Conservation (phyloP, 2,888 invertebrate species). For the Scrobipalpa costella region DNA sequence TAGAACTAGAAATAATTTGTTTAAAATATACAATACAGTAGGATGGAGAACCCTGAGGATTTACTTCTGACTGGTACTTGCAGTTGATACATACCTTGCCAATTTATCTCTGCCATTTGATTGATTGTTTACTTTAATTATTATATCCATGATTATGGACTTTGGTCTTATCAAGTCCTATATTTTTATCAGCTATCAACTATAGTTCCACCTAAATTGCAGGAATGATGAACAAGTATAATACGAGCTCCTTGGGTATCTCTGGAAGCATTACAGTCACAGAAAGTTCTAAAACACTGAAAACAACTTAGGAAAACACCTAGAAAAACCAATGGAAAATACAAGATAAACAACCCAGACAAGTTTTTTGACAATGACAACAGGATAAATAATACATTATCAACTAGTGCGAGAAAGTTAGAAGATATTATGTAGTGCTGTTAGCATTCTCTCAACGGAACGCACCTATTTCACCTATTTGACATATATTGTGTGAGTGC, state of each 20-base stretch:
- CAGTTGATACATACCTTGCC: slow-evolving; percentile 65
- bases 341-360: not conserved
- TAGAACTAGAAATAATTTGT: not conserved
- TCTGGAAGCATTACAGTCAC: not conserved
- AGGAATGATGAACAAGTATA: slow-evolving; percentile 7
- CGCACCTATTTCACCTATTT: not conserved
- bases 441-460: not conserved
- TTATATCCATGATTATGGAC: slow-evolving; percentile 63
- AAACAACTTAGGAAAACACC: not conserved
- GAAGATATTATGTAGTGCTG: not conserved
- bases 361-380: not conserved
- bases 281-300: not conserved
- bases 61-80: not conserved
- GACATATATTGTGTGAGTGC: not conserved
- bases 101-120: slow-evolving; percentile 80
- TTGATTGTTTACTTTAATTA: slow-evolving; percentile 78
- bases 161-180: slow-evolving; percentile 10
- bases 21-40: slow-evolving; percentile 14
- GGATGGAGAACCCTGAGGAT: not conserved
- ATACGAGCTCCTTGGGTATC: not conserved
- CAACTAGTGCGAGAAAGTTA: not conserved
- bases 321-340: not conserved
- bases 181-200: not conserved
- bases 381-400: not conserved
- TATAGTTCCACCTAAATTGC: not conserved